Evolutionary conservation across 2,797 vertebrate genomes (phyloP), one percentile per base, ranked within the genome.

Genomic region (Taenioides sp.): DNA sequence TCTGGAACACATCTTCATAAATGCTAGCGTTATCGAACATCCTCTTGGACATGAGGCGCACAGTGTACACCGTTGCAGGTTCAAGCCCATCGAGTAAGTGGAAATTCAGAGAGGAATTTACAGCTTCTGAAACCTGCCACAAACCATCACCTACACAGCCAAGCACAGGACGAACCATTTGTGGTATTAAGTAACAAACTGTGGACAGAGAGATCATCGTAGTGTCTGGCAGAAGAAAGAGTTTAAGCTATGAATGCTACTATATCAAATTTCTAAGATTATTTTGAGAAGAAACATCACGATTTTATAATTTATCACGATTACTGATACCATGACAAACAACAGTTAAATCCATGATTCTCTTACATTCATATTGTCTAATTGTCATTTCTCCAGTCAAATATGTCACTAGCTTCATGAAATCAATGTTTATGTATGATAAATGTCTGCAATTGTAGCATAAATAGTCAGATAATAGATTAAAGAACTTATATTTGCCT

Each of bases 1-100:
- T 96, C 91, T 96, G 93, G 95, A 98, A 95, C 94, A 98, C 94
- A 77, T 96, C 96, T 93, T 98, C 96, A 84, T 95, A 98, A 95
- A 97, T 95, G 91, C 96, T 97, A 95, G 95, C 93, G 72, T 95
- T 96, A 96, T 95, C 93, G 81, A 95, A 92, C 92, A 95, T 93
- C 77, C 89, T 91, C 94, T 96, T 96, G 93, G 95, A 93, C 93
- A 96, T 85, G 86, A 97, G 95, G 85, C 93, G 95, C 82, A 97
- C 93, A 70, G 94, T 95, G 86, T 96, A 96, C 82, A 94, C 91
- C 75, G 90, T 94, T 88, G 94, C 95, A 2, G 96, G 95, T 90
- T 94, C 93, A 89, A 96, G 94, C 34, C 92, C 95, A 80, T 96
- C 95, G 92, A 96, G 89, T 73, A 96, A 78, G 89, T 95, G 96